Base-by-base conservation (phyloP, 2,113 vertebrate species). In the Pedionomus torquatus region DNA sequence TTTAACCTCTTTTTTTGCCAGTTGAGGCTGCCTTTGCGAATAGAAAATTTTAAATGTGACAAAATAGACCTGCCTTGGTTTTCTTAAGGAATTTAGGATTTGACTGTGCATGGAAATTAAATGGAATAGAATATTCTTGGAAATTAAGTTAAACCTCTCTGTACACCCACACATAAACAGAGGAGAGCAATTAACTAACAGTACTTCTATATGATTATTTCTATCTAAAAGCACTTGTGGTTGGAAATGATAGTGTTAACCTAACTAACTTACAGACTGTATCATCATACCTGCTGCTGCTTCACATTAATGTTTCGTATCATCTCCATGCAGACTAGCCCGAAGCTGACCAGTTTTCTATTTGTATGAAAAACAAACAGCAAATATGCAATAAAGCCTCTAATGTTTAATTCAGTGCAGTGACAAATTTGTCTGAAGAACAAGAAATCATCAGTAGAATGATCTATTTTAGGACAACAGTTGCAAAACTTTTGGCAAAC, bases 291-390 rank as follows among this genome's bases (percentile, higher is more conserved):
- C 35, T 91, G 75, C 51, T 23, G 7, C 72, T 30, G 91, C 68
- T 77, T 78, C 60, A 55, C 57, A 75, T 64, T 78, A 91, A 81
- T 48, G 64, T 92, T 91, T 87, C 91, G 35, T 96, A 91, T 93
- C 88, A 61, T 63, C 43, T 70, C 37, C 35, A 39, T 23, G 39
- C 94, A 96, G 80, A 75, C 51, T 89, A 94, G 76, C 93, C 80
- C 25, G 63, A 83, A 96, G 91, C 68, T 96, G 92, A 24, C 16
- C 60, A 75, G 23, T 54, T 63, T 90, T 77, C 64, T 70, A 18
- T 66, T 89, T 77, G 61, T 83, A 46, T 30, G 25, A 57, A 72
- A 60, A 94, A 48, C 25, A 86, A 80, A n/a, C 23, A 81, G 12
- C 14, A 85, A 92, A 87, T 79, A 77, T 63, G 58, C 43, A 89